Percentiles rank a stretch among this genome's conserved stretches.
phyloP scores from a whole-genome alignment of 2,888 invertebrate species.

The Apomyelois bistriatella region DNA sequence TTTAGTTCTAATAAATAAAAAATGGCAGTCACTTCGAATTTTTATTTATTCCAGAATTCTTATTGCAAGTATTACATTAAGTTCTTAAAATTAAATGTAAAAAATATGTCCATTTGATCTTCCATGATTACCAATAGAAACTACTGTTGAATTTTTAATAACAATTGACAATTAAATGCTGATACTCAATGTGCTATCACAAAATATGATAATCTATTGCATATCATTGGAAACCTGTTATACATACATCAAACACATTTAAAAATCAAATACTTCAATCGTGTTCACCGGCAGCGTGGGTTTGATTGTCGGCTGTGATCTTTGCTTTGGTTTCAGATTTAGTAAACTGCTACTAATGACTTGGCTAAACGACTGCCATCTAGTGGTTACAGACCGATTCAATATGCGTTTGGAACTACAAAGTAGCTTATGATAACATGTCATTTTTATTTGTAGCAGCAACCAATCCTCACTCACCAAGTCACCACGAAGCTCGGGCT shows the following conservation, averaged over 20 bases:
- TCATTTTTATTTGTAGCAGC: no score
- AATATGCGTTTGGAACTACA: no score
- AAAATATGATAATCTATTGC: not conserved
- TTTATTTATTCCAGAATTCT: slow-evolving; percentile 65
- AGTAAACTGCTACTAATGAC: no score
- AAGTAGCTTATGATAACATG: no score
- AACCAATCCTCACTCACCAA: no score
- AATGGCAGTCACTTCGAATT: slow-evolving; percentile 44
- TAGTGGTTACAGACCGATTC: no score
- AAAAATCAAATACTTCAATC: not conserved
- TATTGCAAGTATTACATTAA: slow-evolving; percentile 60
- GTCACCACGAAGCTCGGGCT: no score
- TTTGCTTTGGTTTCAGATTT: no score
- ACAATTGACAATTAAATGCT: slow-evolving; percentile 11
- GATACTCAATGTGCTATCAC: slow-evolving; percentile 12
- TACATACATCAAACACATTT: not conserved
- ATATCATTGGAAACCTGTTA: not conserved
- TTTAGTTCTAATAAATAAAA: slow-evolving; percentile 6
- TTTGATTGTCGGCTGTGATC: not conserved
- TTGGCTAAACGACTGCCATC: no score
- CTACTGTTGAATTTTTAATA: slow-evolving; percentile 8
- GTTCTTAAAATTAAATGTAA: slow-evolving; percentile 54
- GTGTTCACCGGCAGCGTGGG: not conserved
- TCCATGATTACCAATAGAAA: slow-evolving; percentile 17
- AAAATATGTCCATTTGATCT: slow-evolving; percentile 39